Evolutionary conservation across 2,113 vertebrate species (phyloP), one percentile per base, ranked within the genome.

Genomic region (Narcine bancroftii): DNA sequence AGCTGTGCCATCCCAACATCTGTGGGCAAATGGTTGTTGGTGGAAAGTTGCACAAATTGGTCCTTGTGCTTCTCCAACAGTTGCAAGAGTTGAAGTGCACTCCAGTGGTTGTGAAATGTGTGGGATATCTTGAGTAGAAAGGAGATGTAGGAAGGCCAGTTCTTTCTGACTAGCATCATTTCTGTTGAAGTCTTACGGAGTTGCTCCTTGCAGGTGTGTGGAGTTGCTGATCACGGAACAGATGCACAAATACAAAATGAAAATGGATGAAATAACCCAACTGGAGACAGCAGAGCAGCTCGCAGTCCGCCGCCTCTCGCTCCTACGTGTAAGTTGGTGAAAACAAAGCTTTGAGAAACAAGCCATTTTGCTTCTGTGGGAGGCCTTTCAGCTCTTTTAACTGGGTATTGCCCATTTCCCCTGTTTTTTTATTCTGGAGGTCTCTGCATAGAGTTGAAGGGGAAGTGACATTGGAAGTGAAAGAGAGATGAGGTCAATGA

Each of bases 221-320:
- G 99, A 99, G 95, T 97, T 99, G 97, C 94, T 99, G 92, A 97
- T 99, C 94, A 97, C 96, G 15, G 99, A 99, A 93, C 99, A 99
- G 96, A 97, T 97, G 95, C 95, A 97, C 93, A 96, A 95, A 92
- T 99, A 99, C 96, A 99, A 97, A 89, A 95, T 98, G 92, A 99
- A 97, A 95, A 98, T 99, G 97, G 97, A 98, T 63, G 98, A 99
- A 94, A 99, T 99, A 65, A 98, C 50, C 94, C 98, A 99, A 95
- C 95, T 99, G 94, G 99, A 99, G 94, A 98, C 96, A 0, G 98
- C 97, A 0, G 98, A 99, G 94, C 96, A 95, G 92, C 94, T 98
- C 0, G 98, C 98, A 0, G 96, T 97, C 3, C 97, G 97, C 72
- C 95, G 98, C 92, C 97, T 99, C 15, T 98, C 98, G 0, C 96